Percentiles rank a stretch among this genome's conserved stretches.
These are phyloP conservation scores for Ginglymostoma cirratum DNA, from an alignment of 2,113 vertebrate genomes.

Conservation along the genomic window DNA sequence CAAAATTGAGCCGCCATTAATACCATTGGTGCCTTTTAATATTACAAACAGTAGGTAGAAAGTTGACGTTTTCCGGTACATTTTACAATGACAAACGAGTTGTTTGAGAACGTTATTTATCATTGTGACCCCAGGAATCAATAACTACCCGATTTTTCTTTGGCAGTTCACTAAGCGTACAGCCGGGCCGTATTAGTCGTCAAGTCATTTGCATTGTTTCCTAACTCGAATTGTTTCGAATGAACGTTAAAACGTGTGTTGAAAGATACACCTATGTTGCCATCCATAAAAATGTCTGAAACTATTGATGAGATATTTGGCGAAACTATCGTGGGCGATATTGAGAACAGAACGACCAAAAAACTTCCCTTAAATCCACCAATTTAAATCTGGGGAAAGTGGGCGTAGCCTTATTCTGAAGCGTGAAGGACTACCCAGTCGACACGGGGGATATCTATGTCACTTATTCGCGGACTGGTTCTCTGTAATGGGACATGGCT, in stretches of 20 bases:
- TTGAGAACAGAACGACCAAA: not conserved
- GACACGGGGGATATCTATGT: not conserved
- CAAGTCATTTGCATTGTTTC: not conserved
- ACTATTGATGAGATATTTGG: not conserved
- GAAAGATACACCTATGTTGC: not conserved
- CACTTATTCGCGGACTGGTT: not conserved
- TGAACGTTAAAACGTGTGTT: not conserved
- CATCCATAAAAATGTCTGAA: not conserved
- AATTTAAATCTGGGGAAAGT: not conserved
- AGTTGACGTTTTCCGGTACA: not conserved
- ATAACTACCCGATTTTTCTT: not conserved
- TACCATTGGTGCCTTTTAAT: not conserved
- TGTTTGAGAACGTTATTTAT: not conserved
- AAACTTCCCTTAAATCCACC: not conserved
- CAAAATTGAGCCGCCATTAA: not conserved
- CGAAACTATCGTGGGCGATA: slow-evolving; percentile 20
- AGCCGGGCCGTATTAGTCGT: not conserved
- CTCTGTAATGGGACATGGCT: not conserved
- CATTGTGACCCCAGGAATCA: not conserved
- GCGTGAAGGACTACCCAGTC: not conserved
- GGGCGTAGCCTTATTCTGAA: not conserved
- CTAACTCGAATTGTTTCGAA: not conserved
- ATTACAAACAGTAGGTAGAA: not conserved
- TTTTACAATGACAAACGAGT: not conserved
- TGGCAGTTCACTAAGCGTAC: not conserved